A percentile compares a stretch with the other conserved stretches of the same genome.
Conservation (phyloP, 2,888 invertebrate species). For the Volucella bombylans region DNA sequence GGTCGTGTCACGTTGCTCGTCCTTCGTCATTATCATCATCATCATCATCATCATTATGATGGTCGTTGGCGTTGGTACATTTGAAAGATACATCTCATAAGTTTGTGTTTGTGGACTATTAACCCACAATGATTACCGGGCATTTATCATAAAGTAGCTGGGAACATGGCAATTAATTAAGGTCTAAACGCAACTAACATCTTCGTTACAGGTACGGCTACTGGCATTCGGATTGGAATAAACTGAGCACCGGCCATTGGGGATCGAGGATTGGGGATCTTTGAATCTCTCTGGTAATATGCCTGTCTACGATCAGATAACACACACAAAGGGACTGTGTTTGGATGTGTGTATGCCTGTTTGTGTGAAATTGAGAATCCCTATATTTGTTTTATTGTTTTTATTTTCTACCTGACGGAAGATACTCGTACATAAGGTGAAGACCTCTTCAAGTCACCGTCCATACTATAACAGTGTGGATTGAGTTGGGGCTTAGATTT, state of each 20-base stretch:
- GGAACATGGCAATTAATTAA: conserved; percentile 68
- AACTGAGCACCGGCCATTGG: not conserved
- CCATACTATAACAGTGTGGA: not conserved
- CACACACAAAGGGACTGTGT: conserved; percentile 46
- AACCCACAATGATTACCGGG: conserved; percentile 62
- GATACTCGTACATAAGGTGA: not conserved
- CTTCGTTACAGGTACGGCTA: conserved; percentile 37
- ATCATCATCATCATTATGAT: no score
- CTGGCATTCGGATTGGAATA: conserved; percentile 8
- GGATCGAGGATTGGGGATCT: not conserved
- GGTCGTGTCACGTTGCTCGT: no score
- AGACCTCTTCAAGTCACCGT: not conserved
- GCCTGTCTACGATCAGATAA: conserved; percentile 58
- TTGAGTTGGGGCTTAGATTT: conserved; percentile 26
- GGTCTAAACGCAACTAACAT: conserved; percentile 50
- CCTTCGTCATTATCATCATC: no score
- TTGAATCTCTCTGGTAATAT: conserved; percentile 2
- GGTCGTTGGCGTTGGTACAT: conserved; percentile 6
- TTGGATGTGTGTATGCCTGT: no score
- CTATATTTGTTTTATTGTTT: conserved; percentile 6
- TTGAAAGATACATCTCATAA: conserved; percentile 44
- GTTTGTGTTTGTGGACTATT: conserved; percentile 62
- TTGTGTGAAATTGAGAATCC: conserved; percentile 36
- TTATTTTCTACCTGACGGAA: conserved; percentile 8
- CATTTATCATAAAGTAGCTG: conserved; percentile 68